phyloP scores from a whole-genome alignment of 1,140 invertebrate genomes.

The Lamellibrachia luymesi region DNA sequence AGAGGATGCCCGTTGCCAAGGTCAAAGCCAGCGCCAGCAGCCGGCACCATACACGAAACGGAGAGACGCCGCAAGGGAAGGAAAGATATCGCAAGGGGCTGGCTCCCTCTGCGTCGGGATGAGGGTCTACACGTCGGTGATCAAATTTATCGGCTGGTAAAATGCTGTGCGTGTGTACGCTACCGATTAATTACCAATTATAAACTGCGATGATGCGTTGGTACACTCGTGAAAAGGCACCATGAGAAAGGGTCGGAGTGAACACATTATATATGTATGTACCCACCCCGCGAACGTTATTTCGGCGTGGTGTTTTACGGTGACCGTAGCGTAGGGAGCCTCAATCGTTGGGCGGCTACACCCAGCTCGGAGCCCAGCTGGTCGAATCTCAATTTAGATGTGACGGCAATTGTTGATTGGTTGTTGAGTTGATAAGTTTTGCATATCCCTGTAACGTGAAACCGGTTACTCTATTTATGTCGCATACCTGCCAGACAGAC shows the following conservation, averaged over 20 bases:
- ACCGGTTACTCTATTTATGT: not conserved
- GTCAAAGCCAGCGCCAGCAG: not conserved
- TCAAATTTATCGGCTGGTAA: not conserved
- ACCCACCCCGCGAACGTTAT: not conserved
- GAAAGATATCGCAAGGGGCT: not conserved
- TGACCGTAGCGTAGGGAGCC: not conserved
- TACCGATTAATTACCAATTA: not conserved
- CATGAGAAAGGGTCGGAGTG: no score
- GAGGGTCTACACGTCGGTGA: not conserved
- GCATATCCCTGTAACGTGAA: slow-evolving; percentile 4
- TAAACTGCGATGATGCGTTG: no score
- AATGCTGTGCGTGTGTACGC: not conserved
- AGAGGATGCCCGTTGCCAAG: not conserved
- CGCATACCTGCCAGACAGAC: not conserved
- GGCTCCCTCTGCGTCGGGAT: not conserved
- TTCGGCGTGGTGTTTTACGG: not conserved
- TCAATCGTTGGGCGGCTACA: not conserved
- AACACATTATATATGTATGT: not conserved
- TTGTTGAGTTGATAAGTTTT: not conserved
- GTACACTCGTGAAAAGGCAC: no score
- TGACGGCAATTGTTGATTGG: slow-evolving; percentile 4
- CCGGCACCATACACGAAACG: not conserved
- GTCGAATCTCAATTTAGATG: slow-evolving; percentile 1
- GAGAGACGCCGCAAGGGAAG: not conserved
- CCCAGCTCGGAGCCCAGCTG: not conserved